A percentile compares a stretch with the other conserved stretches of the same genome.
phyloP scores from a whole-genome alignment of 2,113 vertebrate species.

The Lophotis ruficrista region DNA sequence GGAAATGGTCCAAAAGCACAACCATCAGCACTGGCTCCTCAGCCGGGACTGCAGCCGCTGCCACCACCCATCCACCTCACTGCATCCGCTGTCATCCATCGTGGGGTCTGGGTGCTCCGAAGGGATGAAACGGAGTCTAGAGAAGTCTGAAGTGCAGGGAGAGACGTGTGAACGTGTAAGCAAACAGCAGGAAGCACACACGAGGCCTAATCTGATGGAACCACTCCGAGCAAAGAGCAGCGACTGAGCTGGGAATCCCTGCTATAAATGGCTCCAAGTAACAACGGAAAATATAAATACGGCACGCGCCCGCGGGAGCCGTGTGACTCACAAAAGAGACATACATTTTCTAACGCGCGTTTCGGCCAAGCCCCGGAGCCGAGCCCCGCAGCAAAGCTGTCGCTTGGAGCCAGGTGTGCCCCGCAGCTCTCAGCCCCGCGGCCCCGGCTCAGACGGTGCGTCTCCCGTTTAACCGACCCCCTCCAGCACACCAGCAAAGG shows the following conservation, averaged over 20 bases:
- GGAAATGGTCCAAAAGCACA: background rate
- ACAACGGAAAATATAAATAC: background rate
- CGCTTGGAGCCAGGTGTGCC: background rate
- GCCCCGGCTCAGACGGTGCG: background rate
- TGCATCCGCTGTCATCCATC: background rate
- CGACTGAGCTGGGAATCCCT: conserved; percentile 17
- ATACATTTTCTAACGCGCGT: background rate
- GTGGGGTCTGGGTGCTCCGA: accelerated
- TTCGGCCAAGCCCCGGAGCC: background rate
- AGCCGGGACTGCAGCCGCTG: background rate
- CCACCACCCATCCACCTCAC: accelerated
- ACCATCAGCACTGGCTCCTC: accelerated
- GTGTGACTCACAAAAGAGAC: background rate
- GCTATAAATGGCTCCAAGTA: background rate
- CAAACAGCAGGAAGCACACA: background rate
- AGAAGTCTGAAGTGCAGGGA: background rate
- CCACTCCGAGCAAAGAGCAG: background rate
- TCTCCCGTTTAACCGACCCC: accelerated
- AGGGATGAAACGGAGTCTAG: background rate
- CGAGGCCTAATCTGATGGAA: background rate
- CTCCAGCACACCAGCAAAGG: background rate
- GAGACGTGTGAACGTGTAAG: background rate
- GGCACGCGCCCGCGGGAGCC: background rate
- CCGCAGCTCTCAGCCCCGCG: accelerated
- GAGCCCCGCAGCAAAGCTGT: background rate